Evolutionary conservation across 1,140 invertebrate species (phyloP).

Genomic region (Drosophila ambigua): DNA sequence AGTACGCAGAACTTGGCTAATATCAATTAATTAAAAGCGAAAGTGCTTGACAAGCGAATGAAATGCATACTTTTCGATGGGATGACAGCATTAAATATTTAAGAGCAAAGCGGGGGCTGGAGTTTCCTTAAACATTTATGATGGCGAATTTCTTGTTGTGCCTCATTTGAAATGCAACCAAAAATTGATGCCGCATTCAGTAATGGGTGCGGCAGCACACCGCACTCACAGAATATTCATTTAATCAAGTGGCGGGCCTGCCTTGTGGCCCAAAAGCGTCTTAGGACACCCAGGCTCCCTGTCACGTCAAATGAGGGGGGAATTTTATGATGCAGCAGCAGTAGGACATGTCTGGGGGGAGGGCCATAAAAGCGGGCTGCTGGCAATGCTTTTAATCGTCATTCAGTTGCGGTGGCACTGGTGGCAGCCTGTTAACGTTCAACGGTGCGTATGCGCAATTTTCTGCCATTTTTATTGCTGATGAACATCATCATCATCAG

Average conservation of each 20-base stretch:
- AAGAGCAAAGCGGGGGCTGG: constrained; percentile 21
- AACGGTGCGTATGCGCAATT: constrained; percentile 62
- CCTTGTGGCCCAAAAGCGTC: background rate
- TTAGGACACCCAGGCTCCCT: background rate
- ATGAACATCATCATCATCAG: constrained; percentile 41
- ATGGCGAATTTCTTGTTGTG: constrained; percentile 12
- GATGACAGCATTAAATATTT: constrained; percentile 62
- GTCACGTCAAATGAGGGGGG: constrained; percentile 32
- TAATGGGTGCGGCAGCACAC: constrained; percentile 51
- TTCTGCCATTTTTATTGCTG: constrained; percentile 56
- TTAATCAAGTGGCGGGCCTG: constrained; percentile 48
- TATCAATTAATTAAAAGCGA: constrained; percentile 74
- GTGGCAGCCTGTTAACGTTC: constrained; percentile 40
- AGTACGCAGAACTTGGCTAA: constrained; percentile 23
- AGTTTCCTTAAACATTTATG: constrained; percentile 66
- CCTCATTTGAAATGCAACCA: constrained; percentile 74
- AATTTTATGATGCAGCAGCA: constrained; percentile 31
- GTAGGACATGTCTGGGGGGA: constrained; percentile 9
- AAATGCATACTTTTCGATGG: constrained; percentile 43
- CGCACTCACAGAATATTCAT: constrained; percentile 42
- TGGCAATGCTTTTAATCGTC: constrained; percentile 58
- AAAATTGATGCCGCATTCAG: constrained; percentile 75
- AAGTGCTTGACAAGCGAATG: constrained; percentile 43
- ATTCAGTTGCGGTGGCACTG: background rate
- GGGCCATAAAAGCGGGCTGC: constrained; percentile 40